Conservation (phyloP, 2,797 vertebrate genomes). For the Phoebastria nigripes region DNA sequence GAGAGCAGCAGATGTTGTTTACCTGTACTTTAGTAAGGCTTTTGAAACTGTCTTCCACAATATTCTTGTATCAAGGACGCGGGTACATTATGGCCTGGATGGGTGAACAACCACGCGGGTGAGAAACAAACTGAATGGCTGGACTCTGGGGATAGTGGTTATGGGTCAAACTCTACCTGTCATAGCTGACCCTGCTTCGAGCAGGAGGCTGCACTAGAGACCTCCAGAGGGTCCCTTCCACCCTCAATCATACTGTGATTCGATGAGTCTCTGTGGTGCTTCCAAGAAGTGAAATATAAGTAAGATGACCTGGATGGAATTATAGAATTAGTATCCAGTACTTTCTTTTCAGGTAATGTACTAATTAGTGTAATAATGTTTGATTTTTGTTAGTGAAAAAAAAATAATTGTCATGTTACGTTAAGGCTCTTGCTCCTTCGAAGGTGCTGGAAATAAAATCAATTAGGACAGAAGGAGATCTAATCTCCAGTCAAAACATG, state of each 20-base stretch:
- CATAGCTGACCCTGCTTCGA: neutral
- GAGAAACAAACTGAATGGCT: neutral
- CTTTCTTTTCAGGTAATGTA: neutral
- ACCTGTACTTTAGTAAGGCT: neutral
- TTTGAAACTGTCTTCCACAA: neutral
- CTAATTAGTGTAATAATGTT: neutral
- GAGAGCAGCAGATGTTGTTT: neutral
- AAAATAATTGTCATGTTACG: neutral
- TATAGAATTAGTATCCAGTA: neutral
- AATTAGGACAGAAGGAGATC: neutral
- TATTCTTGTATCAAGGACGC: neutral
- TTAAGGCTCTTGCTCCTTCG: neutral
- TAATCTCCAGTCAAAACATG: neutral
- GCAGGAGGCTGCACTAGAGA: neutral
- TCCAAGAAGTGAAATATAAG: neutral
- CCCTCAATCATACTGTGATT: neutral
- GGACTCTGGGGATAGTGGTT: neutral
- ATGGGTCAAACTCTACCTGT: neutral
- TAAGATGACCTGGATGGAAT: neutral
- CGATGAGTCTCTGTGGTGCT: neutral
- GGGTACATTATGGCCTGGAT: neutral
- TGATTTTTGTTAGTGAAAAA: neutral
- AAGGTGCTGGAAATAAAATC: neutral
- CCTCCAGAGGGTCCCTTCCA: neutral
- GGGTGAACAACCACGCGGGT: neutral